A percentile compares a stretch with the other conserved stretches of the same genome.
Evolutionary conservation across 2,888 invertebrate species (phyloP).

Genomic region (Calameuta idolon): DNA sequence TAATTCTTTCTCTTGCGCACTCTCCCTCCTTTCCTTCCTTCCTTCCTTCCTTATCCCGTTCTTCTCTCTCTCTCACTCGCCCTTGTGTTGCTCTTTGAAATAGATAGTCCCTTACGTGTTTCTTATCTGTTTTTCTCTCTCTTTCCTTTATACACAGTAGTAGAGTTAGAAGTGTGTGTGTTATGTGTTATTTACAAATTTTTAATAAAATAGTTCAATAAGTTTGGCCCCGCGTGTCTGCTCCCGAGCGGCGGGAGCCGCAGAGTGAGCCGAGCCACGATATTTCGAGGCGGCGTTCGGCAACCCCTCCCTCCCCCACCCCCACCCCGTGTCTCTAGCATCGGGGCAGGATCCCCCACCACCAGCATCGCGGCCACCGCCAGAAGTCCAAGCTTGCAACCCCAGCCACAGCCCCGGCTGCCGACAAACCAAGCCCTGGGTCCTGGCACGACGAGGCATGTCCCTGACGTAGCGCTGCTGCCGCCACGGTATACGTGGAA

Average conservation of each 20-base stretch:
- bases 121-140: not conserved
- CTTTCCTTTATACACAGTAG: slow-evolving; percentile 8
- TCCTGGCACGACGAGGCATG: slow-evolving; percentile 19
- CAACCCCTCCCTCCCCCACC: too few species aligned
- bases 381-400: slow-evolving; percentile 30
- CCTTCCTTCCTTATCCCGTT: slow-evolving; percentile 11
- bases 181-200: slow-evolving; percentile 62
- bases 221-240: slow-evolving; percentile 67
- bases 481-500: not conserved
- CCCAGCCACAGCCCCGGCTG: slow-evolving; percentile 51
- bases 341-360: slow-evolving; percentile 9
- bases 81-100: slow-evolving; percentile 10
- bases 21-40: slow-evolving; percentile 18
- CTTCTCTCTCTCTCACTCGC: slow-evolving; percentile 5
- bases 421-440: slow-evolving; percentile 27
- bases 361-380: slow-evolving; percentile 8
- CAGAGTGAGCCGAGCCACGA: slow-evolving; percentile 65
- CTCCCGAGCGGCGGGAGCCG: slow-evolving; percentile 68
- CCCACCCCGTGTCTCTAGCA: slow-evolving; percentile 6
- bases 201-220: slow-evolving; percentile 63
- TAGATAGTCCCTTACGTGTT: not conserved
- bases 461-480: not conserved
- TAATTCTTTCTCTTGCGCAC: slow-evolving; percentile 17
- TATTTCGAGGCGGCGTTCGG: slow-evolving; percentile 51
- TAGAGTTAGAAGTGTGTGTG: slow-evolving; percentile 24